Base-by-base conservation (phyloP, 2,888 invertebrate species). In the Callosobruchus maculatus region DNA sequence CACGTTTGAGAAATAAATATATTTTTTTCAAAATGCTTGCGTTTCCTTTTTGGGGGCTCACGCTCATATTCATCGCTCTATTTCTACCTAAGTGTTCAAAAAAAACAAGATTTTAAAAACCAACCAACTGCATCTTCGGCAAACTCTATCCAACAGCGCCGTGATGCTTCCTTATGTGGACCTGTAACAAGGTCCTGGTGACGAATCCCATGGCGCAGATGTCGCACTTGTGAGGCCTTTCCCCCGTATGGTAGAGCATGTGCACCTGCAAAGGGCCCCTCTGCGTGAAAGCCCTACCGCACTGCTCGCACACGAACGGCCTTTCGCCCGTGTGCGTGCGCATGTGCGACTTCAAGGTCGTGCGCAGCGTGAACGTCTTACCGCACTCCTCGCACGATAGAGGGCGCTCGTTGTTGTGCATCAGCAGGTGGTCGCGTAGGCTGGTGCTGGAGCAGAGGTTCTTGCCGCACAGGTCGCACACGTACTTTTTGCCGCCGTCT, bases 351-450 rank as follows among this genome's bases (percentile, higher is more conserved):
- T 80, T 80, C 71, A 90, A 78, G 0, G 90, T 89, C 75, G 88
- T 88, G 75, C 88, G 88, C 76, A 90, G 87, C 70, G 89, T 89
- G 80, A 90, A 91, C 0, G 88, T 83, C 78, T 90, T 90, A 67
- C 88, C 88, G 75, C 91, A 91, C 73, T 88, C 85, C n/a, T 88
- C 87, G 75, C 91, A 91, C 88, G 88, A 79, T 21, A 80, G 68
- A 49, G 87, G 85, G 76, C 87, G 88, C 72, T 86, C 85, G 0
- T 88, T 88, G 0, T 85, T 84, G 78, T 84, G 84, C 5, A 81
- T 78, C 70, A 80, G 68, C 72, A 81, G 75, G 73, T 84, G 84
- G 49, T 82, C 83, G 49, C 81, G 82, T n/a, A 84, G 76, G 72
- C 82, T 80, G 0, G 79, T 78, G 70, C 77, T 76, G 71, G 88